A percentile compares a stretch with the other conserved stretches of the same genome.
Evolutionary conservation across 2,113 vertebrate genomes (phyloP).

Genomic region (Australoheros scitulus): DNA sequence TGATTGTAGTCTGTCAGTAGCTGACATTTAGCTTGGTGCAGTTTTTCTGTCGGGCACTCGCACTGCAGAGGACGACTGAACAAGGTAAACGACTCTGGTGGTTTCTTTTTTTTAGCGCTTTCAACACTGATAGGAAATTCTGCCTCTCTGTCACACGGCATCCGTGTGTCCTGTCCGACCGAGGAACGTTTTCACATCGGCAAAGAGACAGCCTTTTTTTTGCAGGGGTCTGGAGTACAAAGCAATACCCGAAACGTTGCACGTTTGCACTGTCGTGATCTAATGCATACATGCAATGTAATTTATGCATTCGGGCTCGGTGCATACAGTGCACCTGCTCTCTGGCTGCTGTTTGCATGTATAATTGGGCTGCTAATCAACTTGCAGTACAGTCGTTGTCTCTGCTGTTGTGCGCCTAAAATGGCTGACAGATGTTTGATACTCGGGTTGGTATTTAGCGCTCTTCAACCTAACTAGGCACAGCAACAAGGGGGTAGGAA

Average conservation of each 20-base stretch:
- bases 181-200: conserved; percentile 64
- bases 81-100: conserved; percentile 60
- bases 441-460: conserved; percentile 80
- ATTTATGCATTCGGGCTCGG: conserved; percentile 31
- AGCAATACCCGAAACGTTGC: conserved; percentile 41
- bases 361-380: conserved; percentile 74
- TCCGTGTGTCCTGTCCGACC: conserved; percentile 57
- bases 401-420: conserved; percentile 78
- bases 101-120: conserved; percentile 2
- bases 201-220: conserved; percentile 44
- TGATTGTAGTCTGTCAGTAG: conserved; percentile 67
- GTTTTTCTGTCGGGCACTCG: conserved; percentile 45
- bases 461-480: conserved; percentile 81
- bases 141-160: conserved; percentile 31
- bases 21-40: conserved; percentile 67
- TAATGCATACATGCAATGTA: conserved; percentile 36
- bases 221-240: conserved; percentile 59
- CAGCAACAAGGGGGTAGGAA: conserved; percentile 63
- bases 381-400: conserved; percentile 68
- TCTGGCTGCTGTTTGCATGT: conserved; percentile 55
- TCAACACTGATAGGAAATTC: background rate
- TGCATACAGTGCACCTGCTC: conserved; percentile 37
- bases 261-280: conserved; percentile 27
- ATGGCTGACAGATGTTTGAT: conserved; percentile 83
- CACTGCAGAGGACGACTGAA: conserved; percentile 47